Evolutionary conservation across 2,113 vertebrate species (phyloP).

Genomic region (Psephotus haematonotus): DNA sequence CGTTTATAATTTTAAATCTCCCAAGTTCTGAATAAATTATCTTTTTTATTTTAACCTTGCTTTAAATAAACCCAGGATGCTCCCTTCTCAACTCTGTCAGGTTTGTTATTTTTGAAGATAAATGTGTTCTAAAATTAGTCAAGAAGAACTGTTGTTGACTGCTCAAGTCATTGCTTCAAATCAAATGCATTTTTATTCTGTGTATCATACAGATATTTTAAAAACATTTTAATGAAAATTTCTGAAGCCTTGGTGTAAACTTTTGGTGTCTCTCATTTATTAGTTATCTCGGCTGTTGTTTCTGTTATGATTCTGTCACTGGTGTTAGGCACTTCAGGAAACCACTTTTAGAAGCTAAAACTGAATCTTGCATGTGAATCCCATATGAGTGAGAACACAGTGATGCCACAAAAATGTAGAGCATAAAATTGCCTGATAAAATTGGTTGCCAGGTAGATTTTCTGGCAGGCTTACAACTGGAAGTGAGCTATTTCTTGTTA

Average conservation of each 20-base stretch:
- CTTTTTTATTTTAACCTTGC: background rate
- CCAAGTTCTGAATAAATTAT: background rate
- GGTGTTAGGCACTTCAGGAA: background rate
- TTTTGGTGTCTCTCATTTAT: background rate
- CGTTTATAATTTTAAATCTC: background rate
- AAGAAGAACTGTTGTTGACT: background rate
- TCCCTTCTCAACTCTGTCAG: background rate
- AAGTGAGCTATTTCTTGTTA: background rate
- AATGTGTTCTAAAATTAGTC: background rate
- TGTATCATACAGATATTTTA: background rate
- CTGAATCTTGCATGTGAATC: background rate
- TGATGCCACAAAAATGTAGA: background rate
- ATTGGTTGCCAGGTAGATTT: background rate
- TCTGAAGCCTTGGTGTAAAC: background rate
- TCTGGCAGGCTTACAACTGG: background rate
- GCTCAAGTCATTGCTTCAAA: background rate
- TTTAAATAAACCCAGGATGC: background rate
- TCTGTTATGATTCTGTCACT: background rate
- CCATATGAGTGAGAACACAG: background rate
- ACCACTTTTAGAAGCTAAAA: background rate
- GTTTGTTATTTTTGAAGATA: background rate
- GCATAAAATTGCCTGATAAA: background rate
- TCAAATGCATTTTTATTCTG: background rate
- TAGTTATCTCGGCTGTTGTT: background rate
- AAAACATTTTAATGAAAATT: constrained; percentile 26